These are phyloP conservation scores for Lophius piscatorius DNA, from an alignment of 2,113 vertebrate species.

Conservation along the genomic window DNA sequence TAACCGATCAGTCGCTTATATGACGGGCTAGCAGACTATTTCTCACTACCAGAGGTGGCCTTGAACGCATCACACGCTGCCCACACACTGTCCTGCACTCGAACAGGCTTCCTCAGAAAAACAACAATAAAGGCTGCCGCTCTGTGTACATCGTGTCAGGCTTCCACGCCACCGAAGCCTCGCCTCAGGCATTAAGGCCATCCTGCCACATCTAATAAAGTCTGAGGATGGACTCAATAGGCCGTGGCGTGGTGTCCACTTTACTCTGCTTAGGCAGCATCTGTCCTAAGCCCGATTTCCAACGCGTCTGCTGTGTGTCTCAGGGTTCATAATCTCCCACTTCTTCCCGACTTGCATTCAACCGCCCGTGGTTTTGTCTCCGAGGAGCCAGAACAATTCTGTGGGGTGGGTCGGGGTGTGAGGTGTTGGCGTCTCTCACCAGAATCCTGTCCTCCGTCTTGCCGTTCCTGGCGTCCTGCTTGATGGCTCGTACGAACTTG, in stretches of 20 bases:
- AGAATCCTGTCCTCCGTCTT: conserved; percentile 81
- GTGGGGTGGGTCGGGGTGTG: conserved; percentile 16
- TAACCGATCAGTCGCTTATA: conserved; percentile 41
- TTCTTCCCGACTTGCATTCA: conserved; percentile 21
- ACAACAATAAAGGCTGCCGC: conserved; percentile 8
- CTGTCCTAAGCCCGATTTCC: conserved; percentile 67
- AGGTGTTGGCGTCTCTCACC: conserved; percentile 62
- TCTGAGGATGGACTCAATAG: conserved; percentile 65
- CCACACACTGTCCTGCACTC: conserved; percentile 49
- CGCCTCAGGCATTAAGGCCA: conserved; percentile 70
- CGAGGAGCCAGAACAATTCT: no score
- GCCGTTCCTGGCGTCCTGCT: conserved; percentile 77
- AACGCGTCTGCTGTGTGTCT: conserved; percentile 43
- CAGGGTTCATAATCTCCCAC: conserved; percentile 49
- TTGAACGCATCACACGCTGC: conserved; percentile 44
- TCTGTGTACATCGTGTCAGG: conserved; percentile 18
- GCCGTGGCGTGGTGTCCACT: conserved; percentile 68
- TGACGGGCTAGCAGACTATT: conserved; percentile 56
- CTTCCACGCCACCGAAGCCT: conserved; percentile 27
- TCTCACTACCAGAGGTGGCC: conserved; percentile 44
- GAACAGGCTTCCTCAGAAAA: conserved; percentile 17
- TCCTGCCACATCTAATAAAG: conserved; percentile 78
- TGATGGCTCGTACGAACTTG: conserved; percentile 80
- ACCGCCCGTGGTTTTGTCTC: no score
- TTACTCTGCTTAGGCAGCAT: conserved; percentile 58